These are phyloP conservation scores for Mormyrops attenuatus DNA, from an alignment of 2,797 vertebrate genomes.

Conservation along the genomic window DNA sequence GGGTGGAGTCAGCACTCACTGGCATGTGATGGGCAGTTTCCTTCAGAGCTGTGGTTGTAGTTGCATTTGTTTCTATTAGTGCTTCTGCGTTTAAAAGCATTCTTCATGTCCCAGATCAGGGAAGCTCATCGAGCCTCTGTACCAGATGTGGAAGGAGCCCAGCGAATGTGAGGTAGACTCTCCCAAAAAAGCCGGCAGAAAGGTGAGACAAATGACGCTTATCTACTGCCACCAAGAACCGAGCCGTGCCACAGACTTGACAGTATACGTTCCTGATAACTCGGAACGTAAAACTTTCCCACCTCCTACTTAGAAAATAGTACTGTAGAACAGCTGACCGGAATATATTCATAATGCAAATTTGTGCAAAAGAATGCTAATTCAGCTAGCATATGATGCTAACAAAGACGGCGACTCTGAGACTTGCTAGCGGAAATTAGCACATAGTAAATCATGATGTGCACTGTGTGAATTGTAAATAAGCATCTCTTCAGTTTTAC, in stretches of 20 bases:
- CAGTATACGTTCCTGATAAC: not conserved
- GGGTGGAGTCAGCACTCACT: not conserved
- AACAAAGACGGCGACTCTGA: not conserved
- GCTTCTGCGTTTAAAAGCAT: not conserved
- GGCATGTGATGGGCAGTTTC: not conserved
- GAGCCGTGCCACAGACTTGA: not conserved
- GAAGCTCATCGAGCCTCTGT: conserved; percentile 73
- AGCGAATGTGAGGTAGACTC: conserved; percentile 61
- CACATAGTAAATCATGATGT: not conserved
- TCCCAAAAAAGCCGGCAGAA: conserved; percentile 47
- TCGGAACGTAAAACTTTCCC: not conserved
- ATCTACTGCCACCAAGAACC: not conserved
- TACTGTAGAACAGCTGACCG: not conserved
- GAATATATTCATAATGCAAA: not conserved
- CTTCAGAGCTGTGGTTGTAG: not conserved
- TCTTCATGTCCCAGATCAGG: conserved; percentile 66
- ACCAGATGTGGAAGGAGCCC: conserved; percentile 86
- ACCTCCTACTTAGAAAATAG: not conserved
- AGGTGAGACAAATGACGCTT: conserved; percentile 52
- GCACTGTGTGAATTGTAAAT: not conserved
- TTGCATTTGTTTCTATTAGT: not conserved
- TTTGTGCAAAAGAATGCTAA: not conserved
- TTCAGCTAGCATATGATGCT: not conserved
- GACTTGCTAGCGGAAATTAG: not conserved
- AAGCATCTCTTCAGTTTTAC: not conserved